Conservation (phyloP, 2,888 invertebrate species). For the Agonopterix subpropinquella region DNA sequence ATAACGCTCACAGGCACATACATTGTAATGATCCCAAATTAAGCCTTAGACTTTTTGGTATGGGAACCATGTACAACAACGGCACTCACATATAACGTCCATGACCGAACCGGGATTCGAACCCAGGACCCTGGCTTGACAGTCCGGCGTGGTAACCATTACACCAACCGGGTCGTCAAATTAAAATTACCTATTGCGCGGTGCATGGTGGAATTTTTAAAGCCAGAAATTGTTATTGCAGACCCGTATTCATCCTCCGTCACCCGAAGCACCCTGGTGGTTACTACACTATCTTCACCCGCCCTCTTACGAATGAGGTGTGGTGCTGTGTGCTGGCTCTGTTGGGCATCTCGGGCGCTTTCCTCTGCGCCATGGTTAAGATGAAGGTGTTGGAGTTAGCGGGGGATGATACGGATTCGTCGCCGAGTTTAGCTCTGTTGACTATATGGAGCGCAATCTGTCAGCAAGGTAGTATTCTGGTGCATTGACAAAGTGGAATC, state of each 20-base stretch:
- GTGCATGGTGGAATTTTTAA: too few relatives aligned
- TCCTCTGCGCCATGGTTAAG: slow-evolving; percentile 35
- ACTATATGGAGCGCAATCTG: slow-evolving; percentile 61
- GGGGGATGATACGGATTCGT: slow-evolving; percentile 40
- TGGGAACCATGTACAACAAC: too few relatives aligned
- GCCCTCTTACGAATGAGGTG: slow-evolving; percentile 75
- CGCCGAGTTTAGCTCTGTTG: slow-evolving; percentile 59
- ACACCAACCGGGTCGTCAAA: too few relatives aligned
- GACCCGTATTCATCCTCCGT: slow-evolving; percentile 80
- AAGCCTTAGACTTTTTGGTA: too few relatives aligned
- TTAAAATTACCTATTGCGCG: too few relatives aligned
- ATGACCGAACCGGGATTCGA: too few relatives aligned
- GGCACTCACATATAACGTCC: too few relatives aligned
- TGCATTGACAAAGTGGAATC: not conserved
- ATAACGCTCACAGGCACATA: too few relatives aligned
- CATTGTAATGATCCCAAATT: too few relatives aligned
- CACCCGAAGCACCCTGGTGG: slow-evolving; percentile 78
- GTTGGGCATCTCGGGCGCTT: slow-evolving; percentile 30
- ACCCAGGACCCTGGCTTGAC: too few relatives aligned
- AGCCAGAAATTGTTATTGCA: slow-evolving; percentile 22
- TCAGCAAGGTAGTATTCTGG: slow-evolving; percentile 70
- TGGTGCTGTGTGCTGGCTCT: slow-evolving; percentile 70
- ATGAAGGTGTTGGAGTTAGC: slow-evolving; percentile 18
- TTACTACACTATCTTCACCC: slow-evolving; percentile 77
- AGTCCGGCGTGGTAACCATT: too few relatives aligned